phyloP scores from a whole-genome alignment of 2,113 vertebrate species.

The Morone saxatilis region DNA sequence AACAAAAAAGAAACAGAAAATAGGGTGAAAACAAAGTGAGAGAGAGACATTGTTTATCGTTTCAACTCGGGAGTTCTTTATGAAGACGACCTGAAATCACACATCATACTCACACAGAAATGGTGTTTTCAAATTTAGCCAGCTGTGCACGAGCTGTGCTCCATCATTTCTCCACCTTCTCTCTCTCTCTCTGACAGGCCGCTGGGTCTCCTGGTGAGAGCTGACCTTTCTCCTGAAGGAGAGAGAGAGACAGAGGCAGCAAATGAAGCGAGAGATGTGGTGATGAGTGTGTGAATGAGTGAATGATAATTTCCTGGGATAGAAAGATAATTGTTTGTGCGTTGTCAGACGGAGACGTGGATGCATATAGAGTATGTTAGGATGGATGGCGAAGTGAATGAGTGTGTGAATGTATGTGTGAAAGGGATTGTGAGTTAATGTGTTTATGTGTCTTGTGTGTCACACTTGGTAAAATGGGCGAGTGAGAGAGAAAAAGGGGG shows the following conservation, averaged over 20 bases:
- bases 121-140: constrained; percentile 47
- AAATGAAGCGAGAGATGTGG: constrained; percentile 62
- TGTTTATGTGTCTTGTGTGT: constrained; percentile 44
- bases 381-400: constrained; percentile 28
- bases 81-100: neutral
- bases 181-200: constrained; percentile 54
- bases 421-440: constrained; percentile 41
- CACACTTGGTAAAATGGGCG: constrained; percentile 34
- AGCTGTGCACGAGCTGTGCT: constrained; percentile 30
- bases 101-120: neutral
- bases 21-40: neutral
- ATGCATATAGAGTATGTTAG: constrained; percentile 18
- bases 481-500: constrained; percentile 17
- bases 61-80: neutral
- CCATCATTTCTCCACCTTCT: constrained; percentile 49
- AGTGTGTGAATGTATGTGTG: constrained; percentile 36
- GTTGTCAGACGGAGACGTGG: constrained; percentile 51
- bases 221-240: constrained; percentile 80
- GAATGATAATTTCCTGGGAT: constrained; percentile 66
- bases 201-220: constrained; percentile 74
- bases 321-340: constrained; percentile 53
- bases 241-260: constrained; percentile 47
- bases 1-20: neutral
- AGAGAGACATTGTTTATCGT: neutral
- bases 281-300: constrained; percentile 65